Percentiles rank a stretch among this genome's conserved stretches.
These are phyloP conservation scores for Nemapogon koenigi DNA, from an alignment of 2,888 invertebrate species.

Conservation along the genomic window DNA sequence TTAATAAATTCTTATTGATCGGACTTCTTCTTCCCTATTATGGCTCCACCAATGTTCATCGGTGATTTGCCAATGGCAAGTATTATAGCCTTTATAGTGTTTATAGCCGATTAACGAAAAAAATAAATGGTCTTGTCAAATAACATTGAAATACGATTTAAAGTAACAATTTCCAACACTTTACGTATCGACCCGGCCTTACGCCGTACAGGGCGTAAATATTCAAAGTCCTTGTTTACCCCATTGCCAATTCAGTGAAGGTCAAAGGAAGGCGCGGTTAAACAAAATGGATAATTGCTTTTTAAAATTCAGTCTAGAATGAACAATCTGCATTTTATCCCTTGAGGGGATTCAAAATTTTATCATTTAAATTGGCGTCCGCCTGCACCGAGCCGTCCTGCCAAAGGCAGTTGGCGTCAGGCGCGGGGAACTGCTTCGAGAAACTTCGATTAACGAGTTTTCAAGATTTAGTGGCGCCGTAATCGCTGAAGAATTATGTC, in stretches of 20 bases:
- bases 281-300: constrained; percentile 10
- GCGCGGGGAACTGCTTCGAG: constrained; percentile 42
- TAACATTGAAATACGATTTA: too few species aligned
- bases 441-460: constrained; percentile 60
- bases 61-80: too few species aligned
- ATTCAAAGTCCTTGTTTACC: constrained; percentile 8
- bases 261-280: constrained; percentile 2
- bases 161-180: too few species aligned
- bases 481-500: constrained; percentile 51
- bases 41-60: too few species aligned
- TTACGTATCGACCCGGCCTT: too few species aligned
- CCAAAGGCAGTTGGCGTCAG: constrained; percentile 56
- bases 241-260: constrained; percentile 4
- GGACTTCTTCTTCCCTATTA: too few species aligned
- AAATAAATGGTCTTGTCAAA: too few species aligned
- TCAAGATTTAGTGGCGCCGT: constrained; percentile 50
- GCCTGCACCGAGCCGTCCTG: constrained; percentile 36
- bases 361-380: constrained; percentile 56
- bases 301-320: constrained; percentile 28
- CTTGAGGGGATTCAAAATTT: constrained; percentile 48
- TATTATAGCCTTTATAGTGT: too few species aligned
- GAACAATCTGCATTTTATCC: constrained; percentile 46
- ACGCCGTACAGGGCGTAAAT: too few species aligned
- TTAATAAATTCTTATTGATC: too few species aligned
- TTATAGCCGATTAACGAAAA: too few species aligned